Conservation (phyloP, 1,140 invertebrate genomes). For the Coptotermes formosanus region DNA sequence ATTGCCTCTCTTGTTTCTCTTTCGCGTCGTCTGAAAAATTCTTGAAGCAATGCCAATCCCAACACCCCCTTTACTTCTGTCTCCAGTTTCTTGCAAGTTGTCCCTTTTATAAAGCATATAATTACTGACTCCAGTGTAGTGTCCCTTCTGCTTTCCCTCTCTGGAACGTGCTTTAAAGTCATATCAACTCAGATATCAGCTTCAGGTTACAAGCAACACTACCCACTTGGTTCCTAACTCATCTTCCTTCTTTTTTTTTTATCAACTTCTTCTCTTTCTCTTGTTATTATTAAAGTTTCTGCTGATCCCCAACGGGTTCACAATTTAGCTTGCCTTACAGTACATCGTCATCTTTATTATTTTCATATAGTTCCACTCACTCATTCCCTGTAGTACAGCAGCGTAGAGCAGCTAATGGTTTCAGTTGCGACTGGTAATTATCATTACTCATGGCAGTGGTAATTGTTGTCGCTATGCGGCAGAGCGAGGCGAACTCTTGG, state of each 20-base stretch:
- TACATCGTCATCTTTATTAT: neutral
- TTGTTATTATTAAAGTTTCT: neutral
- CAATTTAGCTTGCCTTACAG: neutral
- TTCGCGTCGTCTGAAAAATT: neutral
- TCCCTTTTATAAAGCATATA: neutral
- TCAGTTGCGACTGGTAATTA: constrained; percentile 27
- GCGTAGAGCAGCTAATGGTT: constrained; percentile 19
- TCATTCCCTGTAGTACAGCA: neutral
- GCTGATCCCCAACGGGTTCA: neutral
- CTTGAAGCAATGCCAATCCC: neutral
- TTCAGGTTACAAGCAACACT: constrained; percentile 2
- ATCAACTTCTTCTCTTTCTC: neutral
- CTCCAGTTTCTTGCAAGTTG: neutral
- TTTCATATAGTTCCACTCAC: neutral
- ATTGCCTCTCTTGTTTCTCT: neutral
- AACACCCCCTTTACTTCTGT: neutral
- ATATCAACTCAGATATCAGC: neutral
- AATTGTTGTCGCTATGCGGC: constrained; percentile 10
- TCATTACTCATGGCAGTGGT: constrained; percentile 23
- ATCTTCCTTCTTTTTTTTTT: neutral
- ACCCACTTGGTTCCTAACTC: neutral
- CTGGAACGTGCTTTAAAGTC: neutral
- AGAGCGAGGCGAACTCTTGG: neutral
- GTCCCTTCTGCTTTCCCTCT: neutral
- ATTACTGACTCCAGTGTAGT: neutral